Evolutionary conservation across 2,113 vertebrate species (phyloP), one percentile per base, ranked within the genome.

Genomic region (Cairina moschata): DNA sequence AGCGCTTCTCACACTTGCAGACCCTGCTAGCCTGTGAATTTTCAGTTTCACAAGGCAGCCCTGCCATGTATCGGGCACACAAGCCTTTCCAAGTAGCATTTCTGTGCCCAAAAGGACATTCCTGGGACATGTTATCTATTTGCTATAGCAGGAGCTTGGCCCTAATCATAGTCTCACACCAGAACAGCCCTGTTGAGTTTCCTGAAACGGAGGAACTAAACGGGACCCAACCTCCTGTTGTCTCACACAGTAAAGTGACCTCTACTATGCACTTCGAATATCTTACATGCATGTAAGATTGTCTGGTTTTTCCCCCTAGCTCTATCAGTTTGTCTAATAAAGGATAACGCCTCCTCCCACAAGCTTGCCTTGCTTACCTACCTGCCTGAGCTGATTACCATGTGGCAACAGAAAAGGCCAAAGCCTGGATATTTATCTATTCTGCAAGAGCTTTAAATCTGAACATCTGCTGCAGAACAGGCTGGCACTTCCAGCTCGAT

Each of bases 391-490:
- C 69, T 87, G 65, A 31, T 90, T 65, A 40, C 34, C 11, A 5
- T 0, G 36, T 16, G 62, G 50, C 79, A 89, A 60, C 59, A 74
- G 86, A 3, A 44, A 38, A 81, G 62, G 72, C 74, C 69, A 65
- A 83, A 83, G 38, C 42, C 11, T 1, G 65, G 81, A 16, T 82
- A 34, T 86, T 83, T 62, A 59, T 86, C 65, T 84, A 12, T 42
- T 90, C 84, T 4, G 13, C 1, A 2, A 48, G 80, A 80, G 91
- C 84, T 56, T 46, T 78, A 28, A 22, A 62, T 23, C 28, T 31
- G 56, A 88, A 79, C 94, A 85, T 88, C 93, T 87, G 94, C 94
- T 75, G 80, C 75, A 58, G 16, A 55, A 17, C 91, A 71, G 90
- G 81, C 84, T 91, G 87, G 66, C 86, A 52, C 96, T 69, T 44